These are phyloP conservation scores for Zelleria hepariella DNA, from an alignment of 2,888 invertebrate species.

Conservation along the genomic window DNA sequence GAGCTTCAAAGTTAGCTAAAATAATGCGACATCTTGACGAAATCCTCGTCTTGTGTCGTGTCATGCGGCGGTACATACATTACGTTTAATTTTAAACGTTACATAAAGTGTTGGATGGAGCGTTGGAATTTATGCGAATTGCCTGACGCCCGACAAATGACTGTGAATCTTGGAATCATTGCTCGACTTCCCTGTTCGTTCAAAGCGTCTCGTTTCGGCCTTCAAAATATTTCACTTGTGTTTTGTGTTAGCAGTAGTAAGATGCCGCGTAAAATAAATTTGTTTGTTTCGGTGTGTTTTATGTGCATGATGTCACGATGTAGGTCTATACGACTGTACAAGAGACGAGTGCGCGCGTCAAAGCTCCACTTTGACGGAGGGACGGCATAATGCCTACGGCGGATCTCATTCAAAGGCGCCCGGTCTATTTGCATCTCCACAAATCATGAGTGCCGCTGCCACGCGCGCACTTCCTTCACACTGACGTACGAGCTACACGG, in stretches of 20 bases:
- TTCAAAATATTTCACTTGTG: background rate
- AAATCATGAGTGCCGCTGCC: conserved; percentile 46
- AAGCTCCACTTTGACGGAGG: conserved; percentile 26
- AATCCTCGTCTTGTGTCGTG: background rate
- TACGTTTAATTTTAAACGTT: conserved; percentile 1
- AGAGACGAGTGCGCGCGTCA: background rate
- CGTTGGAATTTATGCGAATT: background rate
- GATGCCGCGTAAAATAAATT: background rate
- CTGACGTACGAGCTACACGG: conserved; percentile 35
- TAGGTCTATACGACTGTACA: too few relatives aligned
- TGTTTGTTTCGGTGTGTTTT: background rate
- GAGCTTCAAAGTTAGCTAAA: background rate
- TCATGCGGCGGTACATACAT: background rate
- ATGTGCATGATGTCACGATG: conserved; percentile 19
- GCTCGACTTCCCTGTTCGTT: background rate
- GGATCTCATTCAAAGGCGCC: conserved; percentile 62
- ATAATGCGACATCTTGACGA: background rate
- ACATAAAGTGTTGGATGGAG: conserved; percentile 1
- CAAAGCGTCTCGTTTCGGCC: background rate
- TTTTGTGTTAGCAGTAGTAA: background rate
- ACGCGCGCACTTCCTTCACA: conserved; percentile 54
- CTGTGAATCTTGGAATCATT: background rate
- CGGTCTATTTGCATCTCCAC: conserved; percentile 63
- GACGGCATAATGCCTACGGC: conserved; percentile 28
- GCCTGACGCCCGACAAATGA: conserved; percentile 1